Evolutionary conservation across 2,797 vertebrate genomes (phyloP), one percentile per base, ranked within the genome.

Genomic region (Peromyscus eremicus): DNA sequence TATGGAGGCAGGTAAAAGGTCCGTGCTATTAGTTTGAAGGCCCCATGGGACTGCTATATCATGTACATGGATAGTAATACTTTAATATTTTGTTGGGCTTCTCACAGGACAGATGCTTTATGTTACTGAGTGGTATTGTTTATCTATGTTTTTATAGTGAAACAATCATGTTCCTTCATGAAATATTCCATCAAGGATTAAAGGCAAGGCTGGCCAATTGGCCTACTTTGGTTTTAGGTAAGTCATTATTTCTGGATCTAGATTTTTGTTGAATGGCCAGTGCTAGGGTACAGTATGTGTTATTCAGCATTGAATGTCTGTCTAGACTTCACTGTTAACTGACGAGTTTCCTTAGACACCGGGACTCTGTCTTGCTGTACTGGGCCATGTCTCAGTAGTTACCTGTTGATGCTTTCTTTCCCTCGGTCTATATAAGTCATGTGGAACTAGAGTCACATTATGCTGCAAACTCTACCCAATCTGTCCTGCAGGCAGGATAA

Each of bases 141-240:
- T 71, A 95, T 95, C 23, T 79, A 0, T 43, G 81, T 95, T 97
- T 92, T 97, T 98, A 94, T 98, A 99, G 99, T 98, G 99, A 99
- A 99, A 99, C 99, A 95, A 99, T 99, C 97, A 99, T 99, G 99
- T 99, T 99, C 98, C 99, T 99, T 83, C 99, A 99, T 98, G 99
- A 99, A 99, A 99, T 99, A 99, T 99, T 99, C 98, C 99, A 99
- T 98, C 99, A 99, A 98, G 99, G 99, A 97, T 98, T 99, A 96
- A 99, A 99, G 98, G 99, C 99, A 76, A 99, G 99, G 98, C 99
- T 99, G 98, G 99, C 99, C 94, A 99, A 99, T 98, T 99, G 99
- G 99, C 99, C 99, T 73, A 99, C 99, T 71, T 99, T 99, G 98
- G 99, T 99, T 98, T 98, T 99, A 98, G 99, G 99, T 99, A 99